Conservation (phyloP, 1,140 invertebrate genomes). For the Drosophila funebris region DNA sequence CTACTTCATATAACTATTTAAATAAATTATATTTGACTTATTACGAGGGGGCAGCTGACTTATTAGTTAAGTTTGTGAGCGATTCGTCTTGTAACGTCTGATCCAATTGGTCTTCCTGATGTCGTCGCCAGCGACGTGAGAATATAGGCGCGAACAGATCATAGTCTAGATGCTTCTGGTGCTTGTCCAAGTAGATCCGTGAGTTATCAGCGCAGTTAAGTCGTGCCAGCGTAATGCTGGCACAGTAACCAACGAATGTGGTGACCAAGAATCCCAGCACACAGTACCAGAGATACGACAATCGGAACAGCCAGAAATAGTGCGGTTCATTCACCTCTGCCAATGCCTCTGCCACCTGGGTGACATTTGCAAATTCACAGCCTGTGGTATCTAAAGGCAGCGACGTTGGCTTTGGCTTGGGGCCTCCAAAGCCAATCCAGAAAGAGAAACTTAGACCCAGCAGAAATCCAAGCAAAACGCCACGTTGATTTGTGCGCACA, state of each 20-base stretch:
- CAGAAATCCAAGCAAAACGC: slow-evolving; percentile 88
- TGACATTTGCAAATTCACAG: slow-evolving; percentile 82
- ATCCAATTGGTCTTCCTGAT: slow-evolving; percentile 18
- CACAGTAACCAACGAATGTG: slow-evolving; percentile 86
- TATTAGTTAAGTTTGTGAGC: slow-evolving; percentile 50
- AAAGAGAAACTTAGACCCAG: slow-evolving; percentile 89
- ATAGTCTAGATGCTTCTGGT: slow-evolving; percentile 84
- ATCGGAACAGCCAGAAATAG: slow-evolving; percentile 77
- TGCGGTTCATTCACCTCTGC: slow-evolving; percentile 20
- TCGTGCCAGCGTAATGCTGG: slow-evolving; percentile 84
- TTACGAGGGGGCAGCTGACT: slow-evolving; percentile 4
- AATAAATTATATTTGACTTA: slow-evolving; percentile 40
- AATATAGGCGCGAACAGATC: slow-evolving; percentile 88
- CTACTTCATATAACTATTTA: slow-evolving; percentile 19
- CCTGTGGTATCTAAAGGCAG: slow-evolving; percentile 86
- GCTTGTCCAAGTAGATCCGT: slow-evolving; percentile 66
- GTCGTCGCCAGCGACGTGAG: slow-evolving; percentile 77
- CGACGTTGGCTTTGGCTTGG: slow-evolving; percentile 86
- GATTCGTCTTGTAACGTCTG: slow-evolving; percentile 40
- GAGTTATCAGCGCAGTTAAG: slow-evolving; percentile 68
- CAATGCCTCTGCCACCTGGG: slow-evolving; percentile 28
- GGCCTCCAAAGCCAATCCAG: slow-evolving; percentile 94
- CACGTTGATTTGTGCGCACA: slow-evolving; percentile 87
- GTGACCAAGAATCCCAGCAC: slow-evolving; percentile 89
- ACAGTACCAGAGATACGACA: slow-evolving; percentile 96